A percentile compares a stretch with the other conserved stretches of the same genome.
phyloP scores from a whole-genome alignment of 2,797 vertebrate species.

The Betta splendens region DNA sequence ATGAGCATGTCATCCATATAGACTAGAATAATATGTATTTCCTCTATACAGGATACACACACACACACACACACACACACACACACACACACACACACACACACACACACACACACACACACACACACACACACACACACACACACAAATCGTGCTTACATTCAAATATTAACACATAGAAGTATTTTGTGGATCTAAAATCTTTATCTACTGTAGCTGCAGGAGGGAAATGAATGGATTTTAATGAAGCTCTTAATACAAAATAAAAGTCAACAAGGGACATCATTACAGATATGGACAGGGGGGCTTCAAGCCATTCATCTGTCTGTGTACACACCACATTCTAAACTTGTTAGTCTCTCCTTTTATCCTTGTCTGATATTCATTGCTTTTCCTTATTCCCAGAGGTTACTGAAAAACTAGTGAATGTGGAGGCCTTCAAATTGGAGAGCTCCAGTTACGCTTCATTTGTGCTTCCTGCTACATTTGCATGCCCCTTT shows the following conservation, averaged over 20 bases:
- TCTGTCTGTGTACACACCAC: slow-evolving; percentile 9
- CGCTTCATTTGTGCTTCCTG: slow-evolving; percentile 53
- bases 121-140: no score
- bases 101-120: no score
- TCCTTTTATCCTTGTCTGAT: slow-evolving; percentile 7
- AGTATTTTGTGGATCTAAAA: neutral
- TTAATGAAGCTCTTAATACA: slow-evolving; percentile 3
- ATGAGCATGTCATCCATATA: neutral
- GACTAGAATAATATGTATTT: no score
- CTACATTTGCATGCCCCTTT: slow-evolving; percentile 55
- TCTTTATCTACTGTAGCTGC: neutral
- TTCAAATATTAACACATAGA: no score
- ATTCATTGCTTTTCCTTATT: slow-evolving; percentile 13
- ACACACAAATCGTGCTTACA: no score
- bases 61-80: no score
- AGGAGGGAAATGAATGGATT: neutral
- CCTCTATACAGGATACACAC: no score
- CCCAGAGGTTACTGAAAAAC: slow-evolving; percentile 9
- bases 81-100: no score
- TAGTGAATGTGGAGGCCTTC: slow-evolving; percentile 20
- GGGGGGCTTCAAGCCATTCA: slow-evolving; percentile 5
- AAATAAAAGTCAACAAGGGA: slow-evolving; percentile 10
- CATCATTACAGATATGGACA: neutral
- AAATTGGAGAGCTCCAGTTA: slow-evolving; percentile 40
- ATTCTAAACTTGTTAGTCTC: slow-evolving; percentile 4